These are phyloP conservation scores for Teleogryllus occipitalis DNA, from an alignment of 1,140 invertebrate genomes.

Conservation along the genomic window DNA sequence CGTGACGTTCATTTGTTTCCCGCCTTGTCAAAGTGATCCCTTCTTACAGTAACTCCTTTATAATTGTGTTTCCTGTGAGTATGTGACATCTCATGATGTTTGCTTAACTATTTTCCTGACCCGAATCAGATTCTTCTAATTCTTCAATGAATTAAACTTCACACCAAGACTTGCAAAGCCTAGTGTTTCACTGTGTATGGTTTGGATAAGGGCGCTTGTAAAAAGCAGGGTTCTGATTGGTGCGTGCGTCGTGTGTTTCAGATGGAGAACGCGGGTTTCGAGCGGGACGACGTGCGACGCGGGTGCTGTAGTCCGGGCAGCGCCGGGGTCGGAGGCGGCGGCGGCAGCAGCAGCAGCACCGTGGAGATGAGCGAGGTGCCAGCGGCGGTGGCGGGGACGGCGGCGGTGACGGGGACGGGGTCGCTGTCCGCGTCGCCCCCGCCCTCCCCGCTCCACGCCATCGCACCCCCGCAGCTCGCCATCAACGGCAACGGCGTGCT, in stretches of 20 bases:
- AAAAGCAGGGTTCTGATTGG: no score
- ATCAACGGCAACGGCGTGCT: conserved; percentile 19
- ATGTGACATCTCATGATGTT: no score
- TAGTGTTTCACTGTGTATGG: no score
- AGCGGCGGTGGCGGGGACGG: background rate
- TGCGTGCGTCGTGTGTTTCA: conserved; percentile 28
- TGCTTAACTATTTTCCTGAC: no score
- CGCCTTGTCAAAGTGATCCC: no score
- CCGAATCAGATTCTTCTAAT: no score
- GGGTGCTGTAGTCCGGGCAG: background rate
- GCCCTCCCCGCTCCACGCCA: background rate
- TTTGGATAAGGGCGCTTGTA: no score
- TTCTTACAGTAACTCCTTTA: no score
- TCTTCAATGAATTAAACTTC: no score
- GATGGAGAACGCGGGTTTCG: conserved; percentile 30
- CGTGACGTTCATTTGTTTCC: no score
- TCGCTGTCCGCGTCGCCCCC: background rate
- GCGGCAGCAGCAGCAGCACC: background rate
- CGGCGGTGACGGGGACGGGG: conserved; percentile 17
- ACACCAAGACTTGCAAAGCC: no score
- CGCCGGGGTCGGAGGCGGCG: background rate
- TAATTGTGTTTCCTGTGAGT: no score
- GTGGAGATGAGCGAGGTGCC: conserved; percentile 18
- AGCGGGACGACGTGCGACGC: conserved; percentile 23
- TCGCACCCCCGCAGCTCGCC: background rate